Base-by-base conservation (phyloP, 2,888 invertebrate species). In the Melanostoma scalare region DNA sequence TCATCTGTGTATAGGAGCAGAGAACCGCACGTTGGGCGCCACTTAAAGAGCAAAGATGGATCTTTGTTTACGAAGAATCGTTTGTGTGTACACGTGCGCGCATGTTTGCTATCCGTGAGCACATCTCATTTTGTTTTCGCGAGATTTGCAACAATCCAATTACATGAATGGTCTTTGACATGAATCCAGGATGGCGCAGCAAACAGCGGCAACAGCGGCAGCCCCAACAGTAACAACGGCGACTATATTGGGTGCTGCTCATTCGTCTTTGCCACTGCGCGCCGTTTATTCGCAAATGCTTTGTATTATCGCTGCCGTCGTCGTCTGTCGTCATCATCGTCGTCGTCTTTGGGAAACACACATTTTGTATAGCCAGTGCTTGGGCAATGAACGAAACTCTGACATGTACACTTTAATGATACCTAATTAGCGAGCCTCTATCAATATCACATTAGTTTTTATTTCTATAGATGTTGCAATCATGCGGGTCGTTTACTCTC, bases 111-210 rank as follows among this genome's bases (percentile, higher is more conserved):
- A 84, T 84, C 84, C 84, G 84, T 79, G 84, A 84, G 84, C 84
- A 84, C 84, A 84, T 84, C 84, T 84, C 79, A 84, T 84, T 84
- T 84, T 84, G 84, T 84, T 84, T 84, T 79, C 79, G 84, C 84
- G 84, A 84, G 79, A 84, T 79, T 84, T 79, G 84, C 79, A 84
- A 79, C 84, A 84, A 84, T 84, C 84, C 84, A 84, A 84, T 84
- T 84, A 84, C 84, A 84, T 79, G 84, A 79, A 84, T 84, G 75
- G 84, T 84, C 84, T 84, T 84, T 84, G 84, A 84, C 84, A 84
- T 75, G 79, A 75, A 75, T 79, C 79, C 79, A 48, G 31, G 56
- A 38, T 31, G 61, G 38, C 31, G 46, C 9, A 10, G 44, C 4
- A 33, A 30, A 30, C 3, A 9, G 38, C 55, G 6, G 36, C 20